Percentiles rank a stretch among this genome's conserved stretches.
Conservation (phyloP, 2,888 invertebrate genomes). For the Dromius quadrimaculatus region DNA sequence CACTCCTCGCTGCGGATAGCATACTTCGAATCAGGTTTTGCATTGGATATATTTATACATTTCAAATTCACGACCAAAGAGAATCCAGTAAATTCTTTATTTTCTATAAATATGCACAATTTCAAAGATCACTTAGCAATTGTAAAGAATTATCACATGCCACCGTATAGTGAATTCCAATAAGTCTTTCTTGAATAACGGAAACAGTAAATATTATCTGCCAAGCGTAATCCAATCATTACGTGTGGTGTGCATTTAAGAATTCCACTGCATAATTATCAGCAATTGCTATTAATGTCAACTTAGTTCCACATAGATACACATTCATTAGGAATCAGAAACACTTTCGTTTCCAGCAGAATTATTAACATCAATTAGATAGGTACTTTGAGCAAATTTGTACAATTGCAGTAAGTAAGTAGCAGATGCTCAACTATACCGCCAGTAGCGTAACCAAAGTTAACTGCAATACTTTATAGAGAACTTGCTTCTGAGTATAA, state of each 20-base stretch:
- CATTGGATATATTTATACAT: too few relatives aligned
- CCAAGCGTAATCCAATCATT: constrained; percentile 18
- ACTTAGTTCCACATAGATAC: constrained; percentile 29
- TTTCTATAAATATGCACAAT: too few relatives aligned
- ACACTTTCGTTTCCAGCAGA: constrained; percentile 24
- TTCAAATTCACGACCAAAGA: too few relatives aligned
- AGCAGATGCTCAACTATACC: constrained; percentile 8
- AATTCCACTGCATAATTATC: constrained; percentile 36
- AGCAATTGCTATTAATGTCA: constrained; percentile 25
- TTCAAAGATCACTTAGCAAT: too few relatives aligned
- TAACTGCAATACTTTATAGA: too few relatives aligned
- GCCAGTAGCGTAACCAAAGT: background rate
- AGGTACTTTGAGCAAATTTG: too few relatives aligned
- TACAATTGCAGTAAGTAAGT: background rate
- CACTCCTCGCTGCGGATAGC: too few relatives aligned
- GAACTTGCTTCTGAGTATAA: too few relatives aligned
- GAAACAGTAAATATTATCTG: constrained; percentile 26
- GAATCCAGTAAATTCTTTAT: too few relatives aligned
- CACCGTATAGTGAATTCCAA: constrained; percentile 10
- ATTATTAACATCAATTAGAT: constrained; percentile 21
- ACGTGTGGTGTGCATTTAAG: too few relatives aligned
- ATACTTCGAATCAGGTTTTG: too few relatives aligned
- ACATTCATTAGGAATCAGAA: constrained; percentile 32
- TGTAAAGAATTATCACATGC: constrained; percentile 16
- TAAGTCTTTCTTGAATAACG: constrained; percentile 16